Base-by-base conservation (phyloP, 1,140 invertebrate genomes). In the Magallana gigas region DNA sequence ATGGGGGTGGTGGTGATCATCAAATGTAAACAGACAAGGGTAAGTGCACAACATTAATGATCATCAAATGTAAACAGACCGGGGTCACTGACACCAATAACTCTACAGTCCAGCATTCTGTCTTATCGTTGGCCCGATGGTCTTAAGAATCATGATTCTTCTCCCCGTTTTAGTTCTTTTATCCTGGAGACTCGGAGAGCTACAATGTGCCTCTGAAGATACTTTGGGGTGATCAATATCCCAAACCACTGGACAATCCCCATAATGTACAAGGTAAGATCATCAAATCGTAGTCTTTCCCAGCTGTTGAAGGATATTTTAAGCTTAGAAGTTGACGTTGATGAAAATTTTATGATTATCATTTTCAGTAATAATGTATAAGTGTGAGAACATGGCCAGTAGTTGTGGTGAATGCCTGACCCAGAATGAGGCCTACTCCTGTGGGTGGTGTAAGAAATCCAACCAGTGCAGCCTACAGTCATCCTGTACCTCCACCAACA, bases 331-430 rank as follows among this genome's bases (percentile, higher is more conserved):
- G 36, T 48, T 48, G 1, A 48, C 5, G 36, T 48, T 5, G 36
- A 48, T 48, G 36, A 5, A 64, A n/a, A 1, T 64, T n/a, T 64
- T 18, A n/a, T 64, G 60, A 14, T n/a, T 64, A n/a, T 87, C 11
- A 87, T 59, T 91, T 90, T 6, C 92, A 94, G 94, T 94, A 12
- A 92, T 90, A 59, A 92, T 94, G 89, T 94, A 93, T 89, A 94
- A 94, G 84, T 94, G 94, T 88, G 87, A 88, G n/a, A 89, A 88
- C 18, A 94, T 94, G 94, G 94, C 93, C 5, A 29, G 85, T 12
- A 90, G 89, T 2, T 94, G 94, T 90, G 94, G 94, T 16, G 87
- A 90, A 48, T 94, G 94, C 86, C 88, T 94, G 11, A 91, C 91
- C 0, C 85, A 91, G 85, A 89, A 92, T 0, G 36, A 71, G 1